Evolutionary conservation across 2,797 vertebrate genomes (phyloP).

Genomic region (Lacerta bilineata): DNA sequence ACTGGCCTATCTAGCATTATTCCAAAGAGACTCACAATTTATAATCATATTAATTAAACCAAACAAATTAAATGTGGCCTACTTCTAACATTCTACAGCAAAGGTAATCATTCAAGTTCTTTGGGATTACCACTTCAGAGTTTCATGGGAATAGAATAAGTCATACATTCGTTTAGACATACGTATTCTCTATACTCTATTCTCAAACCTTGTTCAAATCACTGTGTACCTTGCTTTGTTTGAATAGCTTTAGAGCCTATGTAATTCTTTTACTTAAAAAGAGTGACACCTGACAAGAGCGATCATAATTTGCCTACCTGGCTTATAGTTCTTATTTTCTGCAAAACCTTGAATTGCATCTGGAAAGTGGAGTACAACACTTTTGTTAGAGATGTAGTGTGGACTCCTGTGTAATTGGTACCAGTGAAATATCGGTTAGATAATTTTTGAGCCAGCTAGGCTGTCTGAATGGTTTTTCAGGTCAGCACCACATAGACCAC

Average conservation of each 20-base stretch:
- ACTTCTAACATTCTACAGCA: conserved; percentile 23
- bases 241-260: neutral
- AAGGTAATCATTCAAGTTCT: conserved; percentile 20
- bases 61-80: conserved; percentile 25
- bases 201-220: conserved; percentile 4
- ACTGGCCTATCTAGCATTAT: conserved; percentile 9
- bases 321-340: conserved; percentile 38
- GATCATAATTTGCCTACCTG: conserved; percentile 28
- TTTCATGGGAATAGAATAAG: conserved; percentile 41
- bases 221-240: neutral
- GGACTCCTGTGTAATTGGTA: neutral
- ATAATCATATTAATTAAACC: conserved; percentile 50
- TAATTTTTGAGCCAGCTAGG: neutral
- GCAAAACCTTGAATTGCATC: neutral
- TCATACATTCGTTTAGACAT: conserved; percentile 25
- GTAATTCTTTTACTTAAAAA: conserved; percentile 25
- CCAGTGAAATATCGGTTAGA: neutral
- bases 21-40: conserved; percentile 12
- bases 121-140: conserved; percentile 37
- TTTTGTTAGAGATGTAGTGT: neutral
- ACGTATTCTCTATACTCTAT: conserved; percentile 43
- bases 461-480: conserved; percentile 7
- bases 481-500: too few relatives aligned
- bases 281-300: neutral
- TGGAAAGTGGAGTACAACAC: neutral